Evolutionary conservation across 2,888 invertebrate species (phyloP).

Genomic region (Harpalus rubripes): DNA sequence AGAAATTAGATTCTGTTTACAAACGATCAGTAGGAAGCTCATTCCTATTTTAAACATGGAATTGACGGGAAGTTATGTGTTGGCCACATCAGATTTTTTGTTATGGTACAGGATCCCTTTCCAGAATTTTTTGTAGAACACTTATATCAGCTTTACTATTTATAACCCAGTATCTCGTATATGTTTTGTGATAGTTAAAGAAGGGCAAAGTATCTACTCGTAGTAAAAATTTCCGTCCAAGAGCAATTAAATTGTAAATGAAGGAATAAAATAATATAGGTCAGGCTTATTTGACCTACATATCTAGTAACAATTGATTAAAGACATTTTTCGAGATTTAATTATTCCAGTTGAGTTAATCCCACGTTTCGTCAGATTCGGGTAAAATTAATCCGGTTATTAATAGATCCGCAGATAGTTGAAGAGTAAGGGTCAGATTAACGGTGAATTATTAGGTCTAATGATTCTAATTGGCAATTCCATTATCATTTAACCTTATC

Average conservation of each 20-base stretch:
- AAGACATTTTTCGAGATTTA: constrained; percentile 21
- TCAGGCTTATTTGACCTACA: neutral
- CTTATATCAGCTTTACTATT: too few relatives aligned
- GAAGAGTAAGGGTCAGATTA: constrained; percentile 46
- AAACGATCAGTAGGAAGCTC: too few relatives aligned
- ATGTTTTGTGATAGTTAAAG: too few relatives aligned
- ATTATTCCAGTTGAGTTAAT: constrained; percentile 23
- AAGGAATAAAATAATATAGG: neutral
- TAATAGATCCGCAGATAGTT: constrained; percentile 35
- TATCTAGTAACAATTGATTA: constrained; percentile 25
- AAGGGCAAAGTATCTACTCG: too few relatives aligned
- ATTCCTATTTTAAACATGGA: too few relatives aligned
- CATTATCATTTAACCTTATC: constrained; percentile 57
- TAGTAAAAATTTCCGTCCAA: too few relatives aligned
- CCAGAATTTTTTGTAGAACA: too few relatives aligned
- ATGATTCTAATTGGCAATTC: constrained; percentile 59
- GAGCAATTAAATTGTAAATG: neutral
- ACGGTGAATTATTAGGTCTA: constrained; percentile 29
- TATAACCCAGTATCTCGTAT: too few relatives aligned
- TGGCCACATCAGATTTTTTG: too few relatives aligned
- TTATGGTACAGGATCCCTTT: too few relatives aligned
- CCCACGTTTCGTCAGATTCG: constrained; percentile 40
- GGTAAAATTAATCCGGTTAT: constrained; percentile 28
- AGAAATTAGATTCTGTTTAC: too few relatives aligned
- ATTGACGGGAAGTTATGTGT: too few relatives aligned